Evolutionary conservation across 2,113 vertebrate species (phyloP).

Genomic region (Parotia lawesii): DNA sequence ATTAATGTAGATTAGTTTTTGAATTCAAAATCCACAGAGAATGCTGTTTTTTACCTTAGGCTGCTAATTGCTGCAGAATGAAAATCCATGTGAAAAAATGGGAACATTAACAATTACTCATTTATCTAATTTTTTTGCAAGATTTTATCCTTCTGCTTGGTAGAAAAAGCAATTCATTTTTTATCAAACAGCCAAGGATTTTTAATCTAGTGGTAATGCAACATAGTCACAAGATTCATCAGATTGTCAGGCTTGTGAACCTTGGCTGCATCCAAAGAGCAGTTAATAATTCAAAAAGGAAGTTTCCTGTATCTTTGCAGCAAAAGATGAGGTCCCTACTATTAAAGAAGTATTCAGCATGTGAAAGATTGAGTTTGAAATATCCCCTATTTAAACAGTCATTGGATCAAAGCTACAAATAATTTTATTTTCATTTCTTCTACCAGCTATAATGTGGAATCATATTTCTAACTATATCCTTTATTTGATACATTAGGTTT

Average conservation of each 20-base stretch:
- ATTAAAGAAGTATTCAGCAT: neutral
- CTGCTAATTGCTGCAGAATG: neutral
- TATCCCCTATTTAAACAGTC: neutral
- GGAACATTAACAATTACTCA: neutral
- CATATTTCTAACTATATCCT: neutral
- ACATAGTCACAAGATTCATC: conserved; percentile 1
- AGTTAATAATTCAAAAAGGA: conserved; percentile 65
- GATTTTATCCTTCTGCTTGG: conserved; percentile 6
- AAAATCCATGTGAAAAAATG: neutral
- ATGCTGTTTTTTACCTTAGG: neutral
- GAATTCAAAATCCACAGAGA: neutral
- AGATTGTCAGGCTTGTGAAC: conserved; percentile 46
- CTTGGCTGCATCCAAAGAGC: conserved; percentile 14
- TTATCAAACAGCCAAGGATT: conserved; percentile 52
- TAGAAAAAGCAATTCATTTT: conserved; percentile 56
- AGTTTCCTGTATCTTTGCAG: conserved; percentile 10
- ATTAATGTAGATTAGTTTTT: neutral
- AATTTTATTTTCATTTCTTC: neutral
- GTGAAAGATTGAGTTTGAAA: neutral
- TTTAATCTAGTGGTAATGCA: conserved; percentile 50
- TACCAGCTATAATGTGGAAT: neutral
- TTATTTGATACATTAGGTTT: neutral
- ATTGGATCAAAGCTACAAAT: neutral
- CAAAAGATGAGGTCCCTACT: neutral
- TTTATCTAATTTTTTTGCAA: neutral